Evolutionary conservation across 2,888 invertebrate species (phyloP).

Genomic region (Cerceris ruficornis): DNA sequence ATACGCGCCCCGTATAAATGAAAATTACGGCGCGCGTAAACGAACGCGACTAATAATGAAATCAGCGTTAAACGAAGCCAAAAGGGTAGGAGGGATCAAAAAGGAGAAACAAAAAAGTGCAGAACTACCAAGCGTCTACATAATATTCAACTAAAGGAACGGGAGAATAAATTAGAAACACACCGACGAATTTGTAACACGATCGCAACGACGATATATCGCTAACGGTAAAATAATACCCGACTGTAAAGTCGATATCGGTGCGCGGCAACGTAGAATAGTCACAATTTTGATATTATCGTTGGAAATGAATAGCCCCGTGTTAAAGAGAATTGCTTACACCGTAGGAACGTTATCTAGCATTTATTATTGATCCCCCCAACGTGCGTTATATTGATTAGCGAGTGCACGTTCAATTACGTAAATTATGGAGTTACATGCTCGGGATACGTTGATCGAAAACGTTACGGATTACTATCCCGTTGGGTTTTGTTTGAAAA

Average conservation of each 20-base stretch:
- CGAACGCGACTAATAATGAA: too few relatives aligned
- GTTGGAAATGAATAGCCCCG: slow-evolving; percentile 13
- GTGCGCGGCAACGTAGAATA: slow-evolving; percentile 14
- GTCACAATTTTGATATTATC: slow-evolving; percentile 29
- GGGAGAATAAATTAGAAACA: slow-evolving; percentile 1
- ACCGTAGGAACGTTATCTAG: background rate
- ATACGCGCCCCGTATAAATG: too few relatives aligned
- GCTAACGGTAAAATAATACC: slow-evolving; percentile 48
- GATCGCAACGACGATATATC: slow-evolving; percentile 49
- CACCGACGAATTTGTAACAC: slow-evolving; percentile 47
- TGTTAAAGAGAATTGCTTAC: background rate
- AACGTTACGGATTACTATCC: background rate
- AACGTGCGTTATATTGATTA: background rate
- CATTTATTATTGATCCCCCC: background rate
- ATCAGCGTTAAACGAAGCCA: too few relatives aligned
- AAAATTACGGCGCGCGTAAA: too few relatives aligned
- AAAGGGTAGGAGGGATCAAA: too few relatives aligned
- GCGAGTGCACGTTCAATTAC: background rate
- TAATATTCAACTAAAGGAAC: too few relatives aligned
- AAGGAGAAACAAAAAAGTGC: too few relatives aligned
- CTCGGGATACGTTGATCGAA: background rate
- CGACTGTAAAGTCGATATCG: slow-evolving; percentile 47
- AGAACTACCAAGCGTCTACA: too few relatives aligned
- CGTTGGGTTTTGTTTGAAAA: too few relatives aligned
- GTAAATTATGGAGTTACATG: background rate